Conservation (phyloP, 2,113 vertebrate species). For the Ictalurus furcatus region DNA sequence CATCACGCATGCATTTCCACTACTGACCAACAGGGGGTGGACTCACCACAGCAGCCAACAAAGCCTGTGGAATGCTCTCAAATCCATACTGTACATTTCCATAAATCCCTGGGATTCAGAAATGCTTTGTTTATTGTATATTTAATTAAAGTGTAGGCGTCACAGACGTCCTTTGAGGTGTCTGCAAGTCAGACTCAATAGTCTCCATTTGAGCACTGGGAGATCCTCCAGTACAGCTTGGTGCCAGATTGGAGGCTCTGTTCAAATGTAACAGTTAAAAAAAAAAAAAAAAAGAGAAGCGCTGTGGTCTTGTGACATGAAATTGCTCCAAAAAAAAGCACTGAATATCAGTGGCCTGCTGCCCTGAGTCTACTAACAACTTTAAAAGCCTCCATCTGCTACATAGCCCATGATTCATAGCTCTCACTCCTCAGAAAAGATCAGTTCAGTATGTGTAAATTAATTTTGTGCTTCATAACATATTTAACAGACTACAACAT, state of each 20-base stretch:
- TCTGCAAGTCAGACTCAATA: slow-evolving; percentile 40
- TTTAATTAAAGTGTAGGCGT: slow-evolving; percentile 48
- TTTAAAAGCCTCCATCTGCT: slow-evolving; percentile 31
- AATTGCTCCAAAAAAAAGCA: not conserved
- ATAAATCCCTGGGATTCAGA: slow-evolving; percentile 40
- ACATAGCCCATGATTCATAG: not conserved
- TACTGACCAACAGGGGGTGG: slow-evolving; percentile 56
- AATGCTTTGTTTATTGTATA: slow-evolving; percentile 46
- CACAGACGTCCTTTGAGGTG: slow-evolving; percentile 11
- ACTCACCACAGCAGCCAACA: slow-evolving; percentile 36
- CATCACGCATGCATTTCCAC: slow-evolving; percentile 36
- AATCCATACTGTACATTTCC: slow-evolving; percentile 36
- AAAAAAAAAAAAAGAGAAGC: slow-evolving; percentile 8
- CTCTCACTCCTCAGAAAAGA: slow-evolving; percentile 7
- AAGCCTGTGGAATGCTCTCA: slow-evolving; percentile 15
- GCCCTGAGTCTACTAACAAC: slow-evolving; percentile 15
- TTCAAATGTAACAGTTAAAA: slow-evolving; percentile 30
- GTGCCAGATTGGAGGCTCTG: slow-evolving; percentile 33
- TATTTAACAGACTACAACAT: not conserved
- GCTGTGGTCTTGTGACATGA: slow-evolving; percentile 20
- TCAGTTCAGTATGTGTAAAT: not conserved
- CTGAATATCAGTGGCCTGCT: slow-evolving; percentile 19
- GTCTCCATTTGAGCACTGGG: slow-evolving; percentile 36
- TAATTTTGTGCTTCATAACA: slow-evolving; percentile 11
- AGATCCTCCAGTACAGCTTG: slow-evolving; percentile 36